Conservation (phyloP, 1,140 invertebrate genomes). For the Micrasema minimum region DNA sequence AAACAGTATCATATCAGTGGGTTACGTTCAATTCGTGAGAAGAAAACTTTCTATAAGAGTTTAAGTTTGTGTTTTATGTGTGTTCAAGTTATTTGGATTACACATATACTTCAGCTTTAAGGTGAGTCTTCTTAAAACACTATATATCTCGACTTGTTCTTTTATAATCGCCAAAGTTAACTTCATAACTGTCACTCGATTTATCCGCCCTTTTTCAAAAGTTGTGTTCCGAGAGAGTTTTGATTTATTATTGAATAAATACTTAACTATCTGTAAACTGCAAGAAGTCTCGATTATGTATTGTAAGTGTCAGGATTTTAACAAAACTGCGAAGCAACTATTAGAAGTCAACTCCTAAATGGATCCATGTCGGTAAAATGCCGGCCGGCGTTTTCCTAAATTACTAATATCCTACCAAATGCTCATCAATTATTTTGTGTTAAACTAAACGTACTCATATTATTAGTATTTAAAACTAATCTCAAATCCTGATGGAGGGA, state of each 20-base stretch:
- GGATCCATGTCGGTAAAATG: constrained; percentile 3
- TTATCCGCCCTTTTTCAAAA: neutral
- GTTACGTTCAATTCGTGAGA: constrained; percentile 42
- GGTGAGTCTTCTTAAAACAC: constrained; percentile 17
- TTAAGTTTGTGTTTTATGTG: constrained; percentile 44
- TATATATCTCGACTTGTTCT: neutral
- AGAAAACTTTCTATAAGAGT: constrained; percentile 45
- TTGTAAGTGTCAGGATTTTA: neutral
- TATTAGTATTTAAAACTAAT: too few species aligned
- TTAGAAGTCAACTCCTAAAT: neutral
- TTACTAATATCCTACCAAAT: too few species aligned
- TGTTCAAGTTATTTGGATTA: constrained; percentile 37
- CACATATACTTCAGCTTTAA: constrained; percentile 38
- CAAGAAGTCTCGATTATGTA: too few species aligned
- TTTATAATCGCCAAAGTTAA: constrained; percentile 21
- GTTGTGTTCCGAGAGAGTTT: too few species aligned
- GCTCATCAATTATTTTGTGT: too few species aligned
- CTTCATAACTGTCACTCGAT: constrained; percentile 10
- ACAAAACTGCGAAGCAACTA: neutral
- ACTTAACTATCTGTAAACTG: too few species aligned
- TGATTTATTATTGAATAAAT: too few species aligned
- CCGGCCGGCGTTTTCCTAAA: constrained; percentile 23
- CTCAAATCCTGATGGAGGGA: too few species aligned
- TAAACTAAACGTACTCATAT: too few species aligned
- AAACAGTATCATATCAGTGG: constrained; percentile 45